These are phyloP conservation scores for Dendroctonus ponderosae DNA, from an alignment of 1,140 invertebrate species.

Conservation along the genomic window DNA sequence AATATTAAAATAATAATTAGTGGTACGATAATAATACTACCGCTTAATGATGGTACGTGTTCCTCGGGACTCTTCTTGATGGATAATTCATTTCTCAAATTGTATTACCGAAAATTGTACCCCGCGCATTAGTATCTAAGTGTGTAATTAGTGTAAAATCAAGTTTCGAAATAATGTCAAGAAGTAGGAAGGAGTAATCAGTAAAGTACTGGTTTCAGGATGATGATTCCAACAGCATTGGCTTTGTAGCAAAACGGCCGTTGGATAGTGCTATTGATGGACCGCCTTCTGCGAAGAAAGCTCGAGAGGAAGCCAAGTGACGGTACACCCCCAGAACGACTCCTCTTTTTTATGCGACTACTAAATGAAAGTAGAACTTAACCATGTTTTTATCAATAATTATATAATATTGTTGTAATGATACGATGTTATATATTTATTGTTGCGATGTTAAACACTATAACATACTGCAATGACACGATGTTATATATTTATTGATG, in stretches of 20 bases:
- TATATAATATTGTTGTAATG: too few relatives aligned
- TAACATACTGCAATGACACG: neutral
- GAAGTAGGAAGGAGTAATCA: neutral
- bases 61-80: too few relatives aligned
- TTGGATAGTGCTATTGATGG: conserved; percentile 42
- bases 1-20: too few relatives aligned
- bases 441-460: too few relatives aligned
- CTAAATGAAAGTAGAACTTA: conserved; percentile 32
- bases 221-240: conserved; percentile 30
- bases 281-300: conserved; percentile 48
- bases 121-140: too few relatives aligned
- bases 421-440: conserved; percentile 15
- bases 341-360: conserved; percentile 40
- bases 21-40: too few relatives aligned
- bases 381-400: neutral
- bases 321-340: conserved; percentile 35
- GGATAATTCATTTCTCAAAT: too few relatives aligned
- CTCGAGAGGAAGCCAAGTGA: conserved; percentile 51
- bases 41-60: too few relatives aligned
- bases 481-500: conserved; percentile 15
- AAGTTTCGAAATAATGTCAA: neutral
- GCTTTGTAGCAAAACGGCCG: conserved; percentile 39
- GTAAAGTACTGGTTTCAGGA: conserved; percentile 12
- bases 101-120: too few relatives aligned
- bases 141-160: neutral